Percentiles rank a stretch among this genome's conserved stretches.
These are phyloP conservation scores for Neuroterus valhalla DNA, from an alignment of 1,140 invertebrate genomes.

Conservation along the genomic window DNA sequence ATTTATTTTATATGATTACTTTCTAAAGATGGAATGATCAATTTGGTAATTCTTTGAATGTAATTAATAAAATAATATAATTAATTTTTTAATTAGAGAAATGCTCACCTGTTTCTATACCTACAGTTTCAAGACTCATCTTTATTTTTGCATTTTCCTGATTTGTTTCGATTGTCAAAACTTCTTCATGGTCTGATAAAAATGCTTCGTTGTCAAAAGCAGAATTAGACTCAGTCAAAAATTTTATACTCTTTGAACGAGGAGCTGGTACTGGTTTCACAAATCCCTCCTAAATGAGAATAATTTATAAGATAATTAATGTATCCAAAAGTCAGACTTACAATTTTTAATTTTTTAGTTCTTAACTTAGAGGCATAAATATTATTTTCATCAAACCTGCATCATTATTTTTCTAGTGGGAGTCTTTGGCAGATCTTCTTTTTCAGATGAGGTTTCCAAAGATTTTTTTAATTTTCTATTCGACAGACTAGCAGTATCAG, in stretches of 20 bases:
- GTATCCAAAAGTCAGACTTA: not conserved
- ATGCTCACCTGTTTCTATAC: constrained; percentile 19
- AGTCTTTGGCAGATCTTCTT: constrained; percentile 1
- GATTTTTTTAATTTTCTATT: not conserved
- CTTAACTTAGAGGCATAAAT: no score
- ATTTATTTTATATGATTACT: no score
- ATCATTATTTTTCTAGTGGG: not conserved
- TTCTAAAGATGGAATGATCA: no score
- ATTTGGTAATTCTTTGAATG: no score
- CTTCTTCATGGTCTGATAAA: constrained; percentile 60
- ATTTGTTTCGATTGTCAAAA: constrained; percentile 66
- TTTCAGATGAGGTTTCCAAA: constrained; percentile 6
- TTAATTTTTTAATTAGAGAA: not conserved
- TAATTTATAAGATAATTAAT: not conserved
- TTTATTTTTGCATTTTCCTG: constrained; percentile 58
- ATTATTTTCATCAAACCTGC: not conserved
- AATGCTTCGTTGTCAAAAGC: constrained; percentile 62
- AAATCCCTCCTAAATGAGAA: not conserved
- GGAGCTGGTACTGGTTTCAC: constrained; percentile 53
- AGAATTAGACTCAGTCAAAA: not conserved
- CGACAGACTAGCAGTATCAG: not conserved
- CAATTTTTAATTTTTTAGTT: not conserved
- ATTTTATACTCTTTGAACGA: constrained; percentile 39
- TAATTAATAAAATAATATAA: no score
- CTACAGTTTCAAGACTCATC: constrained; percentile 51